Evolutionary conservation across 1,140 invertebrate genomes (phyloP), one percentile per base, ranked within the genome.

Genomic region (Manduca sexta): DNA sequence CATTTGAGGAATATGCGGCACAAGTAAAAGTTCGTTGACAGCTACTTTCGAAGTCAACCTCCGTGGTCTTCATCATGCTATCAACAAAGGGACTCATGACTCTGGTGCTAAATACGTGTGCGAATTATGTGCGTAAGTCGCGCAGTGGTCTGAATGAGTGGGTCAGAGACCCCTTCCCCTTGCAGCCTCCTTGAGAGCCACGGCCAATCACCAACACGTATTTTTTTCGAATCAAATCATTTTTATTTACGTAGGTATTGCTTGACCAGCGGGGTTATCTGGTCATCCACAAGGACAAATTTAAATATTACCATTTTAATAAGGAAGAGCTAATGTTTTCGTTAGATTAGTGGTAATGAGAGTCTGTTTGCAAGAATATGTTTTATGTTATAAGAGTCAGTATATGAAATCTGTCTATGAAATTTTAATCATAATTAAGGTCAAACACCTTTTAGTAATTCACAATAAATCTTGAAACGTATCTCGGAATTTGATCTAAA

Each of bases 191-290:
- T 84, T 84, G 69, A 69, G 57, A 48, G 38, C 48, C 56, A 65
- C 71, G 80, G 77, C 74, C 80, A 81, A 66, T 83, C 75, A 81
- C 79, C 79, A 84, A 18, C 30, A 54, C 49, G 65, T 38, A 35
- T 71, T 77, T 79, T 66, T 70, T 73, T 59, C 56, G 63, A 81
- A 82, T 80, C 69, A 82, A 82, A 80, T 83, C 74, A 80, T 78
- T 81, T 79, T 84, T 81, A 79, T 83, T 79, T 81, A 71, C 69
- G 71, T 56, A 51, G 43, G 48, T 74, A 76, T 77, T 62, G 64
- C 69, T 70, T 74, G 71, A 68, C 75, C 69, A 73, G 43, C 56
- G 58, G 65, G 70, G 71, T 74, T 73, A 74, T 75, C 69, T 75
- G 69, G 68, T 71, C 69, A 79, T 79, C 74, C 55, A 56, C 64